A percentile compares a stretch with the other conserved stretches of the same genome.
phyloP scores from a whole-genome alignment of 2,797 vertebrate genomes.

The Gambusia yucatana region DNA sequence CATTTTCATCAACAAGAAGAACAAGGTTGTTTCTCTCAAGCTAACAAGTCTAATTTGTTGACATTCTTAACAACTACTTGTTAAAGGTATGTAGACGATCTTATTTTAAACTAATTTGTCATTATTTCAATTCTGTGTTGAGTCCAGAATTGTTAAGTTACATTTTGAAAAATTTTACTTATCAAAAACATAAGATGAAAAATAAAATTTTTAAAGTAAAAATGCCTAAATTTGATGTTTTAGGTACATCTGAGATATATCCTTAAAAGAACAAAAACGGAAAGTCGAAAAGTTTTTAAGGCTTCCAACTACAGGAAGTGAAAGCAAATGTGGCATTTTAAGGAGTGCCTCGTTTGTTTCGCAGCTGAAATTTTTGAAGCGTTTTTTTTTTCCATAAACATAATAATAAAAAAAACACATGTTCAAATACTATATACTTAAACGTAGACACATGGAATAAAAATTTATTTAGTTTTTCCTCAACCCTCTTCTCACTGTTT shows the following conservation, averaged over 20 bases:
- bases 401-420: no score
- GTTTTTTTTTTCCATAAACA: not conserved
- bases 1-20: no score
- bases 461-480: not conserved
- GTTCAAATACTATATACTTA: not conserved
- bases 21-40: no score
- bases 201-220: not conserved
- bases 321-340: not conserved
- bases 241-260: not conserved
- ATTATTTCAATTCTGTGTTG: not conserved
- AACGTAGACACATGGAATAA: not conserved
- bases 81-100: not conserved
- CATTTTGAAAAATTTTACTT: not conserved
- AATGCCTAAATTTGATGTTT: no score
- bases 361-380: not conserved
- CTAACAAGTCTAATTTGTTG: no score
- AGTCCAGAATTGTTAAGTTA: not conserved
- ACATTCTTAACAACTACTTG: not conserved
- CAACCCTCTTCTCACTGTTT: no score
- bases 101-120: not conserved
- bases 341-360: not conserved
- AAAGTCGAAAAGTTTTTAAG: not conserved
- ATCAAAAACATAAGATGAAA: not conserved
- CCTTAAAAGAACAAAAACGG: not conserved
- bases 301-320: not conserved